Conservation (phyloP, 2,888 invertebrate genomes). For the Parapristionchus giblindavisi region DNA sequence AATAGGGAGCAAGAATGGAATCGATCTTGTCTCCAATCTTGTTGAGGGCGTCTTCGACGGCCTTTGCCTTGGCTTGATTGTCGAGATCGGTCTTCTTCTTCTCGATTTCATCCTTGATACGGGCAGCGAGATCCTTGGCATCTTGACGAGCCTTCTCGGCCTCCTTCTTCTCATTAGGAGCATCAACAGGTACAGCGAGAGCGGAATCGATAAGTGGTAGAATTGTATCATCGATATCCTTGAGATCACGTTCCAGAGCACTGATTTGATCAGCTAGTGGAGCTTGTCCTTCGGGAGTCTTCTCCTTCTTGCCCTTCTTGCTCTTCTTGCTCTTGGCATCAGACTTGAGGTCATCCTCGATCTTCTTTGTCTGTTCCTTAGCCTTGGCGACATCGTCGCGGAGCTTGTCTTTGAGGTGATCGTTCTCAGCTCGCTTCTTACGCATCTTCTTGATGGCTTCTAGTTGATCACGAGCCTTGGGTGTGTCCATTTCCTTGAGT, state of each 20-base stretch:
- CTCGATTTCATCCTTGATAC: slow-evolving; percentile 39
- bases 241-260: slow-evolving; percentile 12
- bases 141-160: slow-evolving; percentile 32
- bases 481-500: no score
- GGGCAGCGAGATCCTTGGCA: slow-evolving; percentile 43
- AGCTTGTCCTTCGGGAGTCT: slow-evolving; percentile 42
- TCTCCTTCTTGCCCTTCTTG: slow-evolving; percentile 39
- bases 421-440: no score
- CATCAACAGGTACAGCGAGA: slow-evolving; percentile 23
- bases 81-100: slow-evolving; percentile 45
- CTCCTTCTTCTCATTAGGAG: slow-evolving; percentile 33
- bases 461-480: no score
- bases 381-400: slow-evolving; percentile 41
- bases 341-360: slow-evolving; percentile 46
- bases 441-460: no score
- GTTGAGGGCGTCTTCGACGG: slow-evolving; percentile 48
- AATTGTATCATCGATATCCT: slow-evolving; percentile 21
- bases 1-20: slow-evolving; percentile 6
- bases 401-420: slow-evolving; percentile 36
- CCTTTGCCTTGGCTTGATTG: slow-evolving; percentile 45
- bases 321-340: slow-evolving; percentile 41
- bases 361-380: slow-evolving; percentile 43
- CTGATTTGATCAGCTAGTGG: slow-evolving; percentile 37
- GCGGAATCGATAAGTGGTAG: slow-evolving; percentile 17
- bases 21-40: slow-evolving; percentile 36